Evolutionary conservation across 2,113 vertebrate species (phyloP).

Genomic region (Dolichotis patagonum): DNA sequence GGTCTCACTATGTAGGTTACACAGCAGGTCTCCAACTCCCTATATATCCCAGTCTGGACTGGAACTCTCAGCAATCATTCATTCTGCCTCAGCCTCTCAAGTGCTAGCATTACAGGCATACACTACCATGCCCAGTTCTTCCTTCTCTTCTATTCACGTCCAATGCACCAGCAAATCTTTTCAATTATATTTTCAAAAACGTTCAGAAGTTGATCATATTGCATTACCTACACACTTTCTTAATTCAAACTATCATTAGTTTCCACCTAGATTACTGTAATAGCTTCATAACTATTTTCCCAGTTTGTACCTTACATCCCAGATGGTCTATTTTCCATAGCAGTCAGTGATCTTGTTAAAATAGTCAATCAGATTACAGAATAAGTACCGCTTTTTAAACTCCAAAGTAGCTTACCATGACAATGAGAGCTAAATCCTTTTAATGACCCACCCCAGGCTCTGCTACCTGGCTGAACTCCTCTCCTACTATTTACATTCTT

Average conservation of each 20-base stretch:
- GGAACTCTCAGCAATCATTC: neutral
- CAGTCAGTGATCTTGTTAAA: constrained; percentile 10
- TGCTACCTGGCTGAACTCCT: neutral
- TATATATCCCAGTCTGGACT: neutral
- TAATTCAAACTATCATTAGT: neutral
- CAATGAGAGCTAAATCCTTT: constrained; percentile 20
- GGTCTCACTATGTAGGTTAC: neutral
- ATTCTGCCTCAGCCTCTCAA: neutral
- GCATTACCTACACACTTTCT: neutral
- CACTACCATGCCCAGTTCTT: neutral
- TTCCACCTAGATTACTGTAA: neutral
- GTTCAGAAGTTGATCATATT: constrained; percentile 21
- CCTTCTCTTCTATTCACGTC: constrained; percentile 7
- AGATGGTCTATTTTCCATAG: neutral
- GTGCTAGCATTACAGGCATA: neutral
- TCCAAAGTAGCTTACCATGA: neutral
- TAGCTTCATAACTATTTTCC: neutral
- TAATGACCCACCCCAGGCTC: neutral
- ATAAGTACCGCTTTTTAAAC: neutral
- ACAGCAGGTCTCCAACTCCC: too few species aligned
- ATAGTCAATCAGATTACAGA: neutral
- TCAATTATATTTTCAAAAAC: constrained; percentile 7
- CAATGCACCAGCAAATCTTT: neutral
- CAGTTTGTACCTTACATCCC: neutral
- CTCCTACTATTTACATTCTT: neutral